phyloP scores from a whole-genome alignment of 2,797 vertebrate species.

The Lophotriccus pileatus region DNA sequence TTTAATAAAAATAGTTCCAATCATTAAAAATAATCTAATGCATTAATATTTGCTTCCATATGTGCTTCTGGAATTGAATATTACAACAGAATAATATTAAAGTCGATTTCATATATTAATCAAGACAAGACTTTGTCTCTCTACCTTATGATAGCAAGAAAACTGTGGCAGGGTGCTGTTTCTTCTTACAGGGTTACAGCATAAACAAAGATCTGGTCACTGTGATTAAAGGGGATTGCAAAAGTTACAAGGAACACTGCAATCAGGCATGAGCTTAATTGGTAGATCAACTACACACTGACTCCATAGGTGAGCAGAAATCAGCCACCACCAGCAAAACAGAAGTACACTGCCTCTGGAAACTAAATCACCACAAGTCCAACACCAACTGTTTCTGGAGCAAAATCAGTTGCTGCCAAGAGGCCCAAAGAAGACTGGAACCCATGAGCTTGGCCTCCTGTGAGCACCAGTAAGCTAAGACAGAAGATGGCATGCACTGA shows the following conservation, averaged over 20 bases:
- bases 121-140: not conserved
- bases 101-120: slow-evolving; percentile 2
- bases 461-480: rapidly evolving
- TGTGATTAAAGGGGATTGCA: not conserved
- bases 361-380: not conserved
- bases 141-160: not conserved
- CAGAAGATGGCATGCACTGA: not conserved
- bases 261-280: not conserved
- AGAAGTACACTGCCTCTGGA: not conserved
- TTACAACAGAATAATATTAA: not conserved
- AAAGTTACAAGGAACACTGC: not conserved
- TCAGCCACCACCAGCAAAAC: not conserved
- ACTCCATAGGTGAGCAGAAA: not conserved
- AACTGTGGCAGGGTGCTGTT: not conserved
- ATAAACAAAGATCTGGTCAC: not conserved
- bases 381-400: not conserved
- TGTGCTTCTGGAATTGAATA: not conserved
- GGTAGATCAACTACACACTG: not conserved
- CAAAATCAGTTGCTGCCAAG: not conserved
- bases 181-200: not conserved
- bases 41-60: slow-evolving; percentile 4
- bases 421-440: not conserved
- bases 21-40: not conserved
- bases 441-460: not conserved
- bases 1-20: slow-evolving; percentile 25